Base-by-base conservation (phyloP, 1,140 invertebrate genomes). In the Heliconius hewitsoni region DNA sequence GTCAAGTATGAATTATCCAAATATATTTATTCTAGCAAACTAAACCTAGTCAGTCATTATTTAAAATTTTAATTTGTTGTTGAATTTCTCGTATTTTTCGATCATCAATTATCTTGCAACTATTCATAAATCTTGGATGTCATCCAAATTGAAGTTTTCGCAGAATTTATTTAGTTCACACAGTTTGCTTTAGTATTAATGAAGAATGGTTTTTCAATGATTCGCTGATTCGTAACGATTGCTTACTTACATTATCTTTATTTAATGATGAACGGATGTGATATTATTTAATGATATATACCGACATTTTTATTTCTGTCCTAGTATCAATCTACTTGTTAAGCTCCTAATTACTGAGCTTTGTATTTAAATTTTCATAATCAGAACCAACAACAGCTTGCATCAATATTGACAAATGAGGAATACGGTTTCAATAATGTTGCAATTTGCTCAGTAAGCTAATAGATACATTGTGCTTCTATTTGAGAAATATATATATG, bases 81-180 rank as follows among this genome's bases (percentile, higher is more conserved):
- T 66, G 23, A 30, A 30, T 66, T 66, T 30, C 11, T 66, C 13
- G 13, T 16, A 30, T 66, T 27, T 30, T 30, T 66, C 57, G 27
- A 66, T 66, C 60, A 66, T 60, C 57, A 60, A 60, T 66, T 66
- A 66, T 66, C 27, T 66, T 30, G 23, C 8, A 66, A 66, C 60
- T 11, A 66, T 66, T 16, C 57, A 81, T 75, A 80, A 71, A 50
- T 74, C 55, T 81, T 81, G 80, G 80, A 77, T 37, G 23, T 57
- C 50, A 30, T 71, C 80, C 76, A 78, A 81, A 72, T 81, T 23
- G 23, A 57, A 74, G 30, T 76, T 80, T 76, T 76, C 75, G 34
- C 11, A 52, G 50, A 76, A 74, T 71, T 80, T 39, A 50, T 57
- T 73, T 23, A 73, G 27, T 27, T 16, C 27, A 30, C 57, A 60